These are phyloP conservation scores for Strix aluco DNA, from an alignment of 2,113 vertebrate genomes.

Conservation along the genomic window DNA sequence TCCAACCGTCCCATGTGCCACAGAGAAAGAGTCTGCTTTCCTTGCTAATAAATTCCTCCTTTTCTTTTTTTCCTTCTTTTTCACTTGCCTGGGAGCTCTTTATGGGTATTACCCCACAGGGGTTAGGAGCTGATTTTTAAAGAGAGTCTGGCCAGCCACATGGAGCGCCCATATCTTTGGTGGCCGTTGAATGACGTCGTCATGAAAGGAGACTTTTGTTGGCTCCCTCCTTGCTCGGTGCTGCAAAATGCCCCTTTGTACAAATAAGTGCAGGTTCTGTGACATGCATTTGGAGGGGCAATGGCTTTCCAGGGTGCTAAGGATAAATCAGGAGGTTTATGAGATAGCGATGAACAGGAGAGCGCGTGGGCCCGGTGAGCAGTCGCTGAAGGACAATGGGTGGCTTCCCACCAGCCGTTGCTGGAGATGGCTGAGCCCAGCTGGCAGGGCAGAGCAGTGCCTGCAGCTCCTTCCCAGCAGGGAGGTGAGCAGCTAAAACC, in stretches of 20 bases:
- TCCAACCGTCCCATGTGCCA: not conserved
- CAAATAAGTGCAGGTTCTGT: not conserved
- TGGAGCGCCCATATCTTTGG: not conserved
- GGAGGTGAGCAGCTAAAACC: not conserved
- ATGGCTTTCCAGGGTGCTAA: not conserved
- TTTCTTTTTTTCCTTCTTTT: not conserved
- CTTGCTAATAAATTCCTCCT: not conserved
- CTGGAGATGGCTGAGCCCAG: not conserved
- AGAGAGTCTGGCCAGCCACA: not conserved
- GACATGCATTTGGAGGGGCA: fast-evolving
- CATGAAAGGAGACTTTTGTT: not conserved
- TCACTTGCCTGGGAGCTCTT: fast-evolving
- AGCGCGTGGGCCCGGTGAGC: fast-evolving
- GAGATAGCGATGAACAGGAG: not conserved
- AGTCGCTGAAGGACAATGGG: not conserved
- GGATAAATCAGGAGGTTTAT: not conserved
- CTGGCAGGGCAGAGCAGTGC: not conserved
- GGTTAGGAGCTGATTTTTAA: not conserved
- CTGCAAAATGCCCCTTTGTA: not conserved
- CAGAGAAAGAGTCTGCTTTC: not conserved
- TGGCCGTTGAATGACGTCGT: not conserved
- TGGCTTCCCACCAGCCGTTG: not conserved
- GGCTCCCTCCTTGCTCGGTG: not conserved
- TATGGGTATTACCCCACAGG: fast-evolving
- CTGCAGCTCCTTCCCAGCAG: not conserved